Percentiles rank a stretch among this genome's conserved stretches.
Evolutionary conservation across 2,888 invertebrate genomes (phyloP).

Genomic region (Drosophila conformis): DNA sequence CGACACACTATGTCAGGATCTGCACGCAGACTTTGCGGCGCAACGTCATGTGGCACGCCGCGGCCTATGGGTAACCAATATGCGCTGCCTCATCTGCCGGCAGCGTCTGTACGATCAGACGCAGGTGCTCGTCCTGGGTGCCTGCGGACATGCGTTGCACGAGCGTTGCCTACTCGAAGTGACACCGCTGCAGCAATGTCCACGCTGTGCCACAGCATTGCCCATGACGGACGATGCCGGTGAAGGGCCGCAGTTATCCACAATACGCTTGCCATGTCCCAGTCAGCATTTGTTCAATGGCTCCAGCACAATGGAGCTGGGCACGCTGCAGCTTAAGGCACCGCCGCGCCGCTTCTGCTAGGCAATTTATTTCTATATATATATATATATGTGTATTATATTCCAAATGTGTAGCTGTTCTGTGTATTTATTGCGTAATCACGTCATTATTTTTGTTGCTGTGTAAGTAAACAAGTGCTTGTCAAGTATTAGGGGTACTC

Average conservation of each 20-base stretch:
- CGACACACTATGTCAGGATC: slow-evolving; percentile 88
- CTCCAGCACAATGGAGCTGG: slow-evolving; percentile 56
- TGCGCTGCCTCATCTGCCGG: slow-evolving; percentile 83
- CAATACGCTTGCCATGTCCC: slow-evolving; percentile 78
- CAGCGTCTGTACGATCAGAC: slow-evolving; percentile 82
- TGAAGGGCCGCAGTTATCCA: slow-evolving; percentile 53
- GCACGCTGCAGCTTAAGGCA: slow-evolving; percentile 82
- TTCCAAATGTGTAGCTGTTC: slow-evolving; percentile 29
- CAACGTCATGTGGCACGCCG: slow-evolving; percentile 74
- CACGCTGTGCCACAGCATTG: slow-evolving; percentile 69
- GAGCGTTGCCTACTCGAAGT: slow-evolving; percentile 71
- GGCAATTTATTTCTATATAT: slow-evolving; percentile 11
- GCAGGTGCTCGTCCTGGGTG: slow-evolving; percentile 77
- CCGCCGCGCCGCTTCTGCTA: slow-evolving; percentile 83
- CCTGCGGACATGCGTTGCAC: slow-evolving; percentile 84
- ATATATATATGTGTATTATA: slow-evolving; percentile 11
- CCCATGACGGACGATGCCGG: slow-evolving; percentile 38
- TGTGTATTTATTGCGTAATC: slow-evolving; percentile 29
- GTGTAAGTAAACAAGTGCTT: slow-evolving; percentile 48
- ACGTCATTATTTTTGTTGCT: slow-evolving; percentile 10
- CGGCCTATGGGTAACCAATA: slow-evolving; percentile 83
- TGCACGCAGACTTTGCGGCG: slow-evolving; percentile 86
- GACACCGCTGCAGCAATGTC: slow-evolving; percentile 63
- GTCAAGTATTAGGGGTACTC: slow-evolving; percentile 44
- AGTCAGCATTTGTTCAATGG: slow-evolving; percentile 57